These are phyloP conservation scores for Telmatochromis bifrenatus DNA, from an alignment of 2,113 vertebrate species.

Conservation along the genomic window DNA sequence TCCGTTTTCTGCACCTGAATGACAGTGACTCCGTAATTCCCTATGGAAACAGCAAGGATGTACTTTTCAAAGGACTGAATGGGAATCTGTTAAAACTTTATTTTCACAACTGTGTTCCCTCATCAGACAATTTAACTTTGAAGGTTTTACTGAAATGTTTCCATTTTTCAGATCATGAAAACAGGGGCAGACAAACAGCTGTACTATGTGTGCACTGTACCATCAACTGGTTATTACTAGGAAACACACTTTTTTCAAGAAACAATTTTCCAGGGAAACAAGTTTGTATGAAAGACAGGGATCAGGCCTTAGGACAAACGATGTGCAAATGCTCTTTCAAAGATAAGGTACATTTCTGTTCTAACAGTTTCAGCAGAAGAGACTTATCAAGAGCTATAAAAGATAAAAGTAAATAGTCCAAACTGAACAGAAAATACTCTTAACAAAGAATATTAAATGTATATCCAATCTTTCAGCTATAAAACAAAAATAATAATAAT, in stretches of 20 bases:
- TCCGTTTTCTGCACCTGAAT: fast-evolving
- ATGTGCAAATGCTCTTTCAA: neutral
- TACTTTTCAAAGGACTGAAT: neutral
- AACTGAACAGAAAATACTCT: neutral
- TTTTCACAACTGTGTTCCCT: neutral
- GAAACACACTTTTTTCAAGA: neutral
- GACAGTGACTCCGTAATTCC: fast-evolving
- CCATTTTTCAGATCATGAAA: neutral
- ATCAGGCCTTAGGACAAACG: fast-evolving
- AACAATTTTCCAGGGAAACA: neutral
- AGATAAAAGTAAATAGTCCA: neutral
- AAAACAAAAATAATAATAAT: neutral
- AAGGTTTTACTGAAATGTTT: fast-evolving
- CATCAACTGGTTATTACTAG: neutral
- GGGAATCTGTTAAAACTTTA: neutral
- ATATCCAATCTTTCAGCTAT: neutral
- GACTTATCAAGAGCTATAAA: neutral
- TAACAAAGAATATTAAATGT: neutral
- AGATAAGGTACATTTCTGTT: fast-evolving
- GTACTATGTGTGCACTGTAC: neutral
- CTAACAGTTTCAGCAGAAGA: neutral
- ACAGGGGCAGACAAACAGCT: neutral
- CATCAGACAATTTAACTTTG: neutral
- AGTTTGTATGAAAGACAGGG: neutral
- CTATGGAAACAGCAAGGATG: neutral